Conservation (phyloP, 1,140 invertebrate species). For the Calephelis nemesis region DNA sequence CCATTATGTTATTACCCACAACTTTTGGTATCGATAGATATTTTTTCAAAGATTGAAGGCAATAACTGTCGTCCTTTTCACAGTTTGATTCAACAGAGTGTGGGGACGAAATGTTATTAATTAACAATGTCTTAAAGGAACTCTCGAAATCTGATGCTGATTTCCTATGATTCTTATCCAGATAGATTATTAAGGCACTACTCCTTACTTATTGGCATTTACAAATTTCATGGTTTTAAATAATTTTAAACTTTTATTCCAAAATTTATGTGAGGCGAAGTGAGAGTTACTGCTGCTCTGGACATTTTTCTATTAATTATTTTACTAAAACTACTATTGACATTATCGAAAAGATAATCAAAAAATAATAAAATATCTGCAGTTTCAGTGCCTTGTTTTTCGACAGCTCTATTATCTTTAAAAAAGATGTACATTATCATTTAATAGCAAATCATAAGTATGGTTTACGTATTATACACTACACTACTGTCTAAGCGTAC, state of each 20-base stretch:
- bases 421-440: too few species aligned
- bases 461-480: too few species aligned
- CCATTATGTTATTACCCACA: too few species aligned
- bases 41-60: too few species aligned
- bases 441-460: too few species aligned
- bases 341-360: background rate
- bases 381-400: too few species aligned
- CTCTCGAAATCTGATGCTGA: background rate
- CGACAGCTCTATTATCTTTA: too few species aligned
- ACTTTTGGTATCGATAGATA: too few species aligned
- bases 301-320: too few species aligned
- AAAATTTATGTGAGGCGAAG: slow-evolving; percentile 22
- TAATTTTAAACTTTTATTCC: slow-evolving; percentile 14
- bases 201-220: background rate
- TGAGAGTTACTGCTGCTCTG: slow-evolving; percentile 18
- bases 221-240: slow-evolving; percentile 20
- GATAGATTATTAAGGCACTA: slow-evolving; percentile 4
- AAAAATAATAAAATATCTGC: too few species aligned
- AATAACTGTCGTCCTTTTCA: background rate
- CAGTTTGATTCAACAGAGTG: background rate
- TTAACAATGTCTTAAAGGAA: background rate
- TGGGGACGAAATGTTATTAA: background rate
- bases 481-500: too few species aligned
- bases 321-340: too few species aligned
- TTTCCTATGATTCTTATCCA: slow-evolving; percentile 26